Evolutionary conservation across 2,888 invertebrate genomes (phyloP), one percentile per base, ranked within the genome.

Genomic region (Drosophila picticornis): DNA sequence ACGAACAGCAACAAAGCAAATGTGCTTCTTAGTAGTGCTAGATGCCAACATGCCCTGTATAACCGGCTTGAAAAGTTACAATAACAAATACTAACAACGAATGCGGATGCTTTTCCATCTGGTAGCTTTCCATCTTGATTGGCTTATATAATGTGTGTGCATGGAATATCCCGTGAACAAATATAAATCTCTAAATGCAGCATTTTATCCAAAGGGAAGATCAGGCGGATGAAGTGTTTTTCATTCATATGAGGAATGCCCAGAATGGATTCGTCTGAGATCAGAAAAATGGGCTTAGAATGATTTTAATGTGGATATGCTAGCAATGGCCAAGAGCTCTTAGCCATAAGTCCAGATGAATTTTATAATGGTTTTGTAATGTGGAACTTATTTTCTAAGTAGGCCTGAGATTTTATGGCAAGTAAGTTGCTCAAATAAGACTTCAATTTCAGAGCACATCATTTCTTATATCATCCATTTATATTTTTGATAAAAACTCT

Each of bases 1-100:
- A 40, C 56, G 62, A 65, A 51, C 51, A 52, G 51, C 34, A 38
- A 40, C 53, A 38, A 38, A 34, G 13, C 38, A 27, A 32, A 46
- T 13, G 16, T 1, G 40, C 9, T 11, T 10, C 25, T 16, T 4
- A 19, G n/a, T 13, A 6, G 2, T 2, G 13, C 10, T n/a, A 29
- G 51, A 34, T 38, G 40, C 4, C 7, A 4, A n/a, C 22, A 51
- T 68, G 34, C 50, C 19, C 61, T 66, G 43, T 31, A 40, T 29
- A 32, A 11, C 32, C 32, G 11, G 11, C 31, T 10, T 3, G 4
- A 11, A 22, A 22, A 16, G 13, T 7, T 16, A 46, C 22, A 46
- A 16, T 22, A 4, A 16, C 4, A 2, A 46, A 46, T 22, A 22
- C 13, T 4, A 46, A 46, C 46, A 46, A 25, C 46, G 22, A 46